Evolutionary conservation across 2,888 invertebrate genomes (phyloP).

Genomic region (Trypoxylon attenuatum): DNA sequence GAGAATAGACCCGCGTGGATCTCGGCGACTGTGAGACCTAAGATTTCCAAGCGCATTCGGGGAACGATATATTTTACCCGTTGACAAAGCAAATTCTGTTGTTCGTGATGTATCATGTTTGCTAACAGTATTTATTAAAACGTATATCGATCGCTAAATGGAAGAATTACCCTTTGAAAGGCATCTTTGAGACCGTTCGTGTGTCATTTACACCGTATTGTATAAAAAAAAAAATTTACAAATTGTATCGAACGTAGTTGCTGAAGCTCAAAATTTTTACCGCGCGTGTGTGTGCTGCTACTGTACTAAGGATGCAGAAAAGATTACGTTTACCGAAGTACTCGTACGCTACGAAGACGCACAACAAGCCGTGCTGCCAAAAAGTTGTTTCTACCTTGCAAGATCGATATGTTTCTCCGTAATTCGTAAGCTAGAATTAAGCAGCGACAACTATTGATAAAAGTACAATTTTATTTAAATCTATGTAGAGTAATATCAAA

Average conservation of each 20-base stretch:
- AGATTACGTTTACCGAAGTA: constrained; percentile 5
- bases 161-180: no score
- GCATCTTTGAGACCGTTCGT: constrained; percentile 14
- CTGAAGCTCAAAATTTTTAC: constrained; percentile 11
- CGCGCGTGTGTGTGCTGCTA: constrained; percentile 1
- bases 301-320: not conserved
- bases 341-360: constrained; percentile 47
- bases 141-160: constrained; percentile 18
- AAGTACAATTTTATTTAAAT: constrained; percentile 63
- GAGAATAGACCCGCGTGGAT: constrained; percentile 6
- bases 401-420: constrained; percentile 36
- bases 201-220: constrained; percentile 25
- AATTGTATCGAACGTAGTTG: not conserved
- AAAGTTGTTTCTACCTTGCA: constrained; percentile 49
- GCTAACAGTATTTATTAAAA: constrained; percentile 54
- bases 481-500: constrained; percentile 45
- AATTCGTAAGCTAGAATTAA: constrained; percentile 43
- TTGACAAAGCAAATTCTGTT: constrained; percentile 7
- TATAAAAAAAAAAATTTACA: constrained; percentile 2
- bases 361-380: constrained; percentile 65
- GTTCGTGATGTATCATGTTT: constrained; percentile 25
- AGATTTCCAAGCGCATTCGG: constrained; percentile 9
- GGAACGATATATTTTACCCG: not conserved
- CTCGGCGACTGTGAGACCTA: constrained; percentile 15
- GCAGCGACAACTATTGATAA: constrained; percentile 59